Evolutionary conservation across 2,113 vertebrate genomes (phyloP), one percentile per base, ranked within the genome.

Genomic region (Ammodytes marinus): DNA sequence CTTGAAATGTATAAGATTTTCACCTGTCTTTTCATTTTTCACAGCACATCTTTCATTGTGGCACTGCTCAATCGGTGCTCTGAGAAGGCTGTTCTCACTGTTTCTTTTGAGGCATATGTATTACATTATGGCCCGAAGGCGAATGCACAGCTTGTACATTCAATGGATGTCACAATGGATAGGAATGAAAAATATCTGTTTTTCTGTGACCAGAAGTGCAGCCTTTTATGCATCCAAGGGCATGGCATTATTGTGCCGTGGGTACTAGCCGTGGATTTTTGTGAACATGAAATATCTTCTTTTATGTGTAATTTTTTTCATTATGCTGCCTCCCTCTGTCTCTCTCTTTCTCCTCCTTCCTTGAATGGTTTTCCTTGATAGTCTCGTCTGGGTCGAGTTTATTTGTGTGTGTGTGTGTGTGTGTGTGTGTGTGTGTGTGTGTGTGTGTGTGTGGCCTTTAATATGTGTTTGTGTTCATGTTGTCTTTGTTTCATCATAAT

Each of bases 221-320:
- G 82, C 85, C 77, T 92, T 92, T 94, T 94, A 86, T 94, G 70
- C 61, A 59, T 88, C 91, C 94, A 95, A 95, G 92, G 94, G 88
- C 93, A 94, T 82, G 82, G 75, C 83, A 88, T 93, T 94, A 82
- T 91, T 88, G 72, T 65, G 82, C 67, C 80, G 85, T 82, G 77
- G 79, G 85, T 85, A 89, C 87, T 87, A 86, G 82, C 87, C 52
- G 42, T 80, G 82, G 76, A 91, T 76, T 91, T 92, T 82, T 85
- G 82, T 88, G 86, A 89, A 92, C 87, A 90, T 93, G 83, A 93
- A 94, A 92, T 93, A 86, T 92, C 90, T 93, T 93, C 85, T 88
- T 93, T 94, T 93, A 89, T 92, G 80, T 89, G 73, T 70, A 70
- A 74, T 90, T 88, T 92, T 88, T 93, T 93, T 91, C 91, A 91